Base-by-base conservation (phyloP, 2,797 vertebrate species). In the Megaceryle alcyon region DNA sequence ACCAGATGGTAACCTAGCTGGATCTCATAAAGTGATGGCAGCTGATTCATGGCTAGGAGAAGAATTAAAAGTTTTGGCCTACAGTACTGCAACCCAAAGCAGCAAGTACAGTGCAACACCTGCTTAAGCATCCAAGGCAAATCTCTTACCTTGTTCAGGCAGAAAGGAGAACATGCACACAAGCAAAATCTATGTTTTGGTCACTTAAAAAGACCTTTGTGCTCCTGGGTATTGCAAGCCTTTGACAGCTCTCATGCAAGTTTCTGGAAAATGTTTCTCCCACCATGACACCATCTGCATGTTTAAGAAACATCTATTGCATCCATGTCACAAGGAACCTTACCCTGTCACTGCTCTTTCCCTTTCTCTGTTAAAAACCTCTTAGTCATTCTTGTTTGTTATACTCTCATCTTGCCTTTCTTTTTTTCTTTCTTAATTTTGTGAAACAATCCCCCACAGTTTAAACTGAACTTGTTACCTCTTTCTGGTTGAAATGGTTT, bases 401-500 rank as follows among this genome's bases (percentile, higher is more conserved):
- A 15, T 71, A 19, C 9, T 80, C 35, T 48, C 29, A 10, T 25
- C 12, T 28, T 79, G 22, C 39, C 28, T 20, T 72, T 81, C 41
- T 81, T 83, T 78, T 71, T 83, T 18, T 9, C 49, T 51, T 93
- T 71, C 60, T 80, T 54, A 28, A 80, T 20, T 29, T 81, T 82
- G n/a, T 83, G 86, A 81, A 91, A 59, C 29, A 71, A 41, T 81
- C 48, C 68, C 49, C 35, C 2, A 3, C 26, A 75, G 31, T 71
- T 73, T 66, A 79, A 90, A 72, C 28, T 95, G 81, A 95, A 92
- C 82, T 95, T 85, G 15, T 95, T 95, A 71, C 88, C 92, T 31
- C 61, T 92, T 84, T 86, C 69, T 95, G 57, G 68, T 68, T 95
- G 86, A 96, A 94, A 94, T 78, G 57, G 76, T 94, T 93, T 90